Evolutionary conservation across 2,888 invertebrate genomes (phyloP).

Genomic region (Agrotis exclamationis): DNA sequence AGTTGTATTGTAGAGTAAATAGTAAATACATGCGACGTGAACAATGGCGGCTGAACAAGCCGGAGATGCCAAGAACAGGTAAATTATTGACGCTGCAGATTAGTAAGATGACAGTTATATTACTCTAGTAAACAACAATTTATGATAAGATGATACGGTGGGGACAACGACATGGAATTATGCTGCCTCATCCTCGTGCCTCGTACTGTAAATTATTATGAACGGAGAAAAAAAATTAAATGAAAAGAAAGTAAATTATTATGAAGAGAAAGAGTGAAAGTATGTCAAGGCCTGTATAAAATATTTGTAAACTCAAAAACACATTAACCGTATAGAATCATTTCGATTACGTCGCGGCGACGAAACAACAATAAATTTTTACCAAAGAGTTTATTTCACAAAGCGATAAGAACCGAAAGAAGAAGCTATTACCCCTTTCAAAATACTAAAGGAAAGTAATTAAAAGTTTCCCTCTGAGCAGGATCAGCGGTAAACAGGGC

Average conservation of each 20-base stretch:
- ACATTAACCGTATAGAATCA: slow-evolving; percentile 45
- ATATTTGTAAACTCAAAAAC: slow-evolving; percentile 30
- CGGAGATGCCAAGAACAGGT: slow-evolving; percentile 58
- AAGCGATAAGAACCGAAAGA: slow-evolving; percentile 70
- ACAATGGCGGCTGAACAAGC: slow-evolving; percentile 48
- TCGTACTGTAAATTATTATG: slow-evolving; percentile 23
- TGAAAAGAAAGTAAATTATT: slow-evolving; percentile 38
- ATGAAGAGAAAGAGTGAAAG: slow-evolving; percentile 9
- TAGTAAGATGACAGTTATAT: slow-evolving; percentile 52
- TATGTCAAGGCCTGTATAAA: slow-evolving; percentile 12
- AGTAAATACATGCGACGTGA: slow-evolving; percentile 29
- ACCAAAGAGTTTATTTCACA: slow-evolving; percentile 65
- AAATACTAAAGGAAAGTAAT: slow-evolving; percentile 80
- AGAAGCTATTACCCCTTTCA: slow-evolving; percentile 75
- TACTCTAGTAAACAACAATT: slow-evolving; percentile 42
- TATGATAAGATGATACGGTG: slow-evolving; percentile 32
- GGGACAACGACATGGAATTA: not conserved
- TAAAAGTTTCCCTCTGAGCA: slow-evolving; percentile 76
- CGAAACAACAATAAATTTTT: slow-evolving; percentile 65
- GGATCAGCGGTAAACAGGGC: slow-evolving; percentile 69
- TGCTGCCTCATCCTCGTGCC: slow-evolving; percentile 14
- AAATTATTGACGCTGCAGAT: slow-evolving; percentile 52
- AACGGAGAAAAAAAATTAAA: too few species aligned
- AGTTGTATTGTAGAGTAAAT: slow-evolving; percentile 33
- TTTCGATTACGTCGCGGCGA: slow-evolving; percentile 40